Base-by-base conservation (phyloP, 2,888 invertebrate species). In the Cryptus viduatorius region DNA sequence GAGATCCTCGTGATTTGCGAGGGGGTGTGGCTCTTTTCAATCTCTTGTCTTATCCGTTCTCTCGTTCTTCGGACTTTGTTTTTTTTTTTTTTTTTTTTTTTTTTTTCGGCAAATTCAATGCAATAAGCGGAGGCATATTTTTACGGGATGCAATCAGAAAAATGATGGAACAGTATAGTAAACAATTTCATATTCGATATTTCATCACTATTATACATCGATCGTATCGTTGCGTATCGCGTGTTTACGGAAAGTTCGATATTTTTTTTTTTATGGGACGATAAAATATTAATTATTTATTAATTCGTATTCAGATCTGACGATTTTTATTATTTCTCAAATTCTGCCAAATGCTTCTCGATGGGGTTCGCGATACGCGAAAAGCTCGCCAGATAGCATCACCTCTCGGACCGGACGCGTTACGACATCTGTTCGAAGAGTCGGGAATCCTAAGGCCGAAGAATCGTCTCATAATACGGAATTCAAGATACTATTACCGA, bases 1-100 rank as follows among this genome's bases (percentile, higher is more conserved):
- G 88, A 87, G 87, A 87, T 87, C 80, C 68, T 61, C 85, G 89
- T 91, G 90, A 92, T 92, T 92, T 92, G 91, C 88, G 90, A 91
- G 86, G 90, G 90, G 91, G 91, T 91, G 91, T 92, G 91, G 91
- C 89, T 85, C 86, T 69, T 69, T 77, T 64, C 44, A 76, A 59
- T 59, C 75, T 76, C 65, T 16, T 46, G 56, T 67, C 53, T 31
- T 64, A 53, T 5, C 59, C 48, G 65, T 59, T 64, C 73, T 75
- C 37, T 4, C 1, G 16, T 65, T 59, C 67, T 73, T 19, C 19
- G 16, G 16, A 59, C 19, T 42, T 69, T 31, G 31, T 69, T 75
- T 61, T 46, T 68, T 71, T 48, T 68, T 5, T 14, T 7, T 19
- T 71, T 56, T 7, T 14, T 48, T 50, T 69, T 44, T 65, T 77